Base-by-base conservation (phyloP, 1,140 invertebrate genomes). In the Acromyrmex heyeri region DNA sequence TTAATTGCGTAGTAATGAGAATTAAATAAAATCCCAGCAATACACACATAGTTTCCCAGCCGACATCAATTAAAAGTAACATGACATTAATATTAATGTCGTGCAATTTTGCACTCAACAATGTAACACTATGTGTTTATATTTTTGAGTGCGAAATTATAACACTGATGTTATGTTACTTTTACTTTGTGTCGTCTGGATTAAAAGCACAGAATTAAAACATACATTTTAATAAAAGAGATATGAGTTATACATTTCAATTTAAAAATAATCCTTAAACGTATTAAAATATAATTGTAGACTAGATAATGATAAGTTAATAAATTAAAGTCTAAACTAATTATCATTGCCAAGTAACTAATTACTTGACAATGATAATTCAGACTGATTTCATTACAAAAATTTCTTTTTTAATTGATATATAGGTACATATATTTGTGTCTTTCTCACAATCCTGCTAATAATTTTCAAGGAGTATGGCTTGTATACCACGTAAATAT, bases 381-480 rank as follows among this genome's bases (percentile, higher is more conserved):
- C 16, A 30, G 27, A 64, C 1, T 34, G 3, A 64, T 50, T 50
- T 44, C 12, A 44, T 67, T 67, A 67, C n/a, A 21, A 67, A 12
- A 44, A 44, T 69, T 50, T 69, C 38, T 24, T 48, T 48, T 69
- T 69, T 27, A 0, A 69, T 14, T 10, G 18, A 0, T 48, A 64
- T 64, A 38, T 7, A n/a, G 1, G 7, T 14, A 4, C 10, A 12
- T 38, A 38, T n/a, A 12, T 38, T 38, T 67, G 64, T n/a, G 18
- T 69, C 16, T 7, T 24, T 38, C 6, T 16, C n/a, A 34, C 64
- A 57, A 67, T 44, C 6, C 7, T 34, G 38, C 75, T 30, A 62
- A 38, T 77, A 77, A 77, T 77, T 77, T 77, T 77, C 57, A 27
- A 48, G 21, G 38, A 77, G 24, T 48, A 77, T 16, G 38, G n/a